These are phyloP conservation scores for Centropristis striata DNA, from an alignment of 2,113 vertebrate genomes.

Conservation along the genomic window DNA sequence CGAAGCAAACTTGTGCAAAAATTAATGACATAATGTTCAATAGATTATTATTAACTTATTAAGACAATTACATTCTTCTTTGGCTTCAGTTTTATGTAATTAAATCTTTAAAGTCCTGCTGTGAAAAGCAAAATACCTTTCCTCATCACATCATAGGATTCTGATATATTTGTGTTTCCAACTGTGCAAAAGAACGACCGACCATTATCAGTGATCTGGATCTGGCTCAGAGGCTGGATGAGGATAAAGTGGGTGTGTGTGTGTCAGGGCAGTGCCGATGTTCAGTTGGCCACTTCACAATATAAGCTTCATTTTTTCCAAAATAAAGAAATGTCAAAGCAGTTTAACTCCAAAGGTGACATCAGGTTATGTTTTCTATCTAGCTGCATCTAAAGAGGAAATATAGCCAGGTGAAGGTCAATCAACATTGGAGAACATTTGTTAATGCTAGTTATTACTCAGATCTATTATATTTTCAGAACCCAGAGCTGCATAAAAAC, in stretches of 20 bases:
- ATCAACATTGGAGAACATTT: background rate
- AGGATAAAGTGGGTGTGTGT: constrained; percentile 21
- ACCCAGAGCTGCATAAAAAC: background rate
- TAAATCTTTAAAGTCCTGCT: background rate
- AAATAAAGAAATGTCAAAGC: constrained; percentile 35
- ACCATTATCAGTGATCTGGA: constrained; percentile 45
- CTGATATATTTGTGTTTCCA: constrained; percentile 47
- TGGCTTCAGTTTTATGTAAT: constrained; percentile 6
- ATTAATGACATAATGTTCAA: constrained; percentile 1
- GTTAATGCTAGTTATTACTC: constrained; percentile 11
- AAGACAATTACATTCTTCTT: background rate
- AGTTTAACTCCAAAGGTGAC: constrained; percentile 14
- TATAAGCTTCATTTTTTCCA: constrained; percentile 47
- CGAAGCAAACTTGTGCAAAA: background rate
- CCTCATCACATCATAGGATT: constrained; percentile 40
- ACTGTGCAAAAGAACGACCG: constrained; percentile 25
- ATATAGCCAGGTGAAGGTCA: background rate
- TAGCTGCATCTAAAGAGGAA: constrained; percentile 8
- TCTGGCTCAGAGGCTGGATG: constrained; percentile 5
- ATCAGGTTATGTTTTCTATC: constrained; percentile 36
- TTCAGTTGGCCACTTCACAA: constrained; percentile 33
- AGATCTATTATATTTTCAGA: constrained; percentile 1
- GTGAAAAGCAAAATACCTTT: constrained; percentile 33
- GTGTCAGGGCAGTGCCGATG: constrained; percentile 10
- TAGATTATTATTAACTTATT: constrained; percentile 18